Evolutionary conservation across 1,140 invertebrate species (phyloP), one percentile per base, ranked within the genome.

Genomic region (Euwallacea similis): DNA sequence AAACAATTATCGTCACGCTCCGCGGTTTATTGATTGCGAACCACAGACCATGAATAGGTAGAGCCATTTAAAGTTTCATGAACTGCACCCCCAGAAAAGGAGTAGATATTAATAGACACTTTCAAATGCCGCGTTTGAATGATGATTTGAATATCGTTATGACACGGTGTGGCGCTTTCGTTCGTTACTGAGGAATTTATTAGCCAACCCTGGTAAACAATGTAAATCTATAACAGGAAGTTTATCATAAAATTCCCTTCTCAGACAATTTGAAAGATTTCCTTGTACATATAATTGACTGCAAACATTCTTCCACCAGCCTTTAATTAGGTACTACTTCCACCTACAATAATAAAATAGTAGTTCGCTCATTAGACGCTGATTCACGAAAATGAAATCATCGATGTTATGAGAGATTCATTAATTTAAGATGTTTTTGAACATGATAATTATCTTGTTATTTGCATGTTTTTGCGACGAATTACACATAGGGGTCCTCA

Each of bases 121-220:
- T 63, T 63, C 61, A 63, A 63, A 63, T 63, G 61, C 11, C 61
- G 15, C 41, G 33, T 63, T 63, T 46, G 44, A 50, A 6, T 50
- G 46, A 50, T 13, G 46, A 50, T 50, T 50, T 50, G 13, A 10
- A 50, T 50, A 50, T 50, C 13, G 13, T 50, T 50, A 6, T 7
- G 9, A 50, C 2, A 50, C 46, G 46, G 9, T 10, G 6, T 13
- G 6, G 21, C 21, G 21, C 21, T 50, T 50, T 50, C 9, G 13
- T 10, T 13, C 2, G 46, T 13, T 11, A 7, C 46, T 3, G 13
- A 7, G 46, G 2, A 13, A 50, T 11, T 10, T 15, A 13, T 21
- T 13, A 9, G 9, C 4, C 41, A 41, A 50, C 46, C 46, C 46
- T 33, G 21, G 21, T 33, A 33, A 4, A 50, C 46, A 50, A 50